Conservation (phyloP, 2,888 invertebrate genomes). For the Petrolisthes manimaculis region DNA sequence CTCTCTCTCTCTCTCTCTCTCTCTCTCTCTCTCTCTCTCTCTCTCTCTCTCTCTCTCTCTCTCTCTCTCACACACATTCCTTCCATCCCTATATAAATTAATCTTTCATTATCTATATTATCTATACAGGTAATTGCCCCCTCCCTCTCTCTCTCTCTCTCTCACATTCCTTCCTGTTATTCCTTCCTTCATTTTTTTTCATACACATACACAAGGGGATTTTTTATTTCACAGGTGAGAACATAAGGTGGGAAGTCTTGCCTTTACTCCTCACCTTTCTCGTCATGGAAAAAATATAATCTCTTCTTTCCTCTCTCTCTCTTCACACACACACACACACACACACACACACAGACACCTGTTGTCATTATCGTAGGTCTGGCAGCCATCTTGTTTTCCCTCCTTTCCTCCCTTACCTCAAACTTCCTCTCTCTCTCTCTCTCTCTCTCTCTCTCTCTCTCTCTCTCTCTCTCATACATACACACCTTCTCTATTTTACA, state of each 20-base stretch:
- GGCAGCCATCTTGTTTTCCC: background rate
- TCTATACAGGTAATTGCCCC: no score
- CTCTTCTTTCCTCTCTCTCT: no score
- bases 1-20: no score
- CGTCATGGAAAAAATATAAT: no score
- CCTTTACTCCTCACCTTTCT: no score
- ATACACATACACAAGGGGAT: background rate
- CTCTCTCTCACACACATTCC: background rate
- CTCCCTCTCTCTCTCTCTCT: no score
- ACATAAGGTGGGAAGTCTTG: no score
- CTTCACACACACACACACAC: conserved; percentile 5
- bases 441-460: background rate
- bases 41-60: conserved; percentile 1
- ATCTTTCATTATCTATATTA: no score
- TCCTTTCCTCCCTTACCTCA: background rate
- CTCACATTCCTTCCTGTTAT: background rate
- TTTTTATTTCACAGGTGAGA: no score
- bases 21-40: background rate
- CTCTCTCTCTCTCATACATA: background rate
- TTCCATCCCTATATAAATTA: background rate
- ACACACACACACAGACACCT: background rate
- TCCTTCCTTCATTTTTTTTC: background rate
- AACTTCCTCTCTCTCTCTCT: background rate
- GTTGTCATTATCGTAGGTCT: background rate
- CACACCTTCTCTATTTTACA: no score